A percentile compares a stretch with the other conserved stretches of the same genome.
phyloP scores from a whole-genome alignment of 1,140 invertebrate species.

The Caenorhabditis briggsae region DNA sequence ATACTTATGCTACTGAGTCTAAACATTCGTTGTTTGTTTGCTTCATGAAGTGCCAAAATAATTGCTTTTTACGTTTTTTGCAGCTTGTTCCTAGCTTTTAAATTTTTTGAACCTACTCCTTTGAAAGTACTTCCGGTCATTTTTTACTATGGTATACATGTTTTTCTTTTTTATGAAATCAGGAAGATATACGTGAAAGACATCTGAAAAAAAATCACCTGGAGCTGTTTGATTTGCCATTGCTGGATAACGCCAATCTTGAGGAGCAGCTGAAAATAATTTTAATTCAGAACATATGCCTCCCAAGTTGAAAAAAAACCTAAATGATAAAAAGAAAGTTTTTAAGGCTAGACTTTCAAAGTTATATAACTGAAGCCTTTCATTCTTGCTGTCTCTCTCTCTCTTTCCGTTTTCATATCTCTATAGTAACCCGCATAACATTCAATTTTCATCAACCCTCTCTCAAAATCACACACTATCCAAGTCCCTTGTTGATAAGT shows the following conservation, averaged over 20 bases:
- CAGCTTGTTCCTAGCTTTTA: no score
- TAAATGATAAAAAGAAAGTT: background rate
- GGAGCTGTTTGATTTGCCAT: constrained; percentile 38
- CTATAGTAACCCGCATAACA: constrained; percentile 54
- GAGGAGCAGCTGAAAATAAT: constrained; percentile 26
- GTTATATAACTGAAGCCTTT: constrained; percentile 48
- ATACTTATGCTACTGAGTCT: no score
- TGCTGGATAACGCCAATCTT: background rate
- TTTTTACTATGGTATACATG: no score
- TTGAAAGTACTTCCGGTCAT: no score
- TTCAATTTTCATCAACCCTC: constrained; percentile 32
- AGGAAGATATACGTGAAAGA: background rate
- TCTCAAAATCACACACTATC: constrained; percentile 45
- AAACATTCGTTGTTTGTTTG: no score
- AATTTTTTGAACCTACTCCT: no score
- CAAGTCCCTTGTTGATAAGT: constrained; percentile 42
- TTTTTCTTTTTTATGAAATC: background rate
- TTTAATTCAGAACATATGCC: no score
- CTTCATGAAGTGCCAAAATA: no score
- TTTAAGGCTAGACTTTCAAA: background rate
- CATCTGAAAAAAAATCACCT: constrained; percentile 6
- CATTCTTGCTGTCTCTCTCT: background rate
- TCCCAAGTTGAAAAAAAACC: background rate
- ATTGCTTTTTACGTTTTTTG: no score
- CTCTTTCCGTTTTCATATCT: background rate